Evolutionary conservation across 2,113 vertebrate species (phyloP).

Genomic region (Mesoclemmys tuberculata): DNA sequence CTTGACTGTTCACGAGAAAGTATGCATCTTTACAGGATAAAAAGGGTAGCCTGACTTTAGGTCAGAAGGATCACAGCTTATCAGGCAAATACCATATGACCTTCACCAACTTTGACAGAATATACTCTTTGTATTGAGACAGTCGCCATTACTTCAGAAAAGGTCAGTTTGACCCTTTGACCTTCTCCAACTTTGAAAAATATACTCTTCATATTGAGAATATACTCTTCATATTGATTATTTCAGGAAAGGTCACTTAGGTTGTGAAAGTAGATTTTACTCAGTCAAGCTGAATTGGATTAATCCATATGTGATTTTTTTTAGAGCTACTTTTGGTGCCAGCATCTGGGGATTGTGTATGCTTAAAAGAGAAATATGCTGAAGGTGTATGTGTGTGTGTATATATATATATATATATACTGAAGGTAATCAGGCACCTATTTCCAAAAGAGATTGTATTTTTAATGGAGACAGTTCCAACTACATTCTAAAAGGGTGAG

Average conservation of each 20-base stretch:
- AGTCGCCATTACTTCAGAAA: too few species aligned
- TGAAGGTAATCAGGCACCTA: not conserved
- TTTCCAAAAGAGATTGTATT: not conserved
- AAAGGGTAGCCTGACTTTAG: not conserved
- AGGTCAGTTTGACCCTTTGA: too few species aligned
- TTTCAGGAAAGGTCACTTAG: not conserved
- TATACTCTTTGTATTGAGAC: too few species aligned
- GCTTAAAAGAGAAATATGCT: not conserved
- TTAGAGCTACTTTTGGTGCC: not conserved
- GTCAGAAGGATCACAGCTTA: not conserved
- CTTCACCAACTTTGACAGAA: too few species aligned
- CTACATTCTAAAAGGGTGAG: not conserved
- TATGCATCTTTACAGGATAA: not conserved
- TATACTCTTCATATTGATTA: not conserved
- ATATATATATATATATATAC: too few species aligned
- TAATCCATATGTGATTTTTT: not conserved
- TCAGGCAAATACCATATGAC: not conserved
- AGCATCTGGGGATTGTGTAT: not conserved
- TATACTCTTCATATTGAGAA: not conserved
- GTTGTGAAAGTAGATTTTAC: not conserved
- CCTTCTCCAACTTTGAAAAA: not conserved
- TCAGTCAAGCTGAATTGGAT: not conserved
- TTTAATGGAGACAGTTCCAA: not conserved
- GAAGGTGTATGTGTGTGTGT: too few species aligned
- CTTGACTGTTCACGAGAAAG: not conserved